Base-by-base conservation (phyloP, 2,888 invertebrate genomes). In the Melolontha melolontha region DNA sequence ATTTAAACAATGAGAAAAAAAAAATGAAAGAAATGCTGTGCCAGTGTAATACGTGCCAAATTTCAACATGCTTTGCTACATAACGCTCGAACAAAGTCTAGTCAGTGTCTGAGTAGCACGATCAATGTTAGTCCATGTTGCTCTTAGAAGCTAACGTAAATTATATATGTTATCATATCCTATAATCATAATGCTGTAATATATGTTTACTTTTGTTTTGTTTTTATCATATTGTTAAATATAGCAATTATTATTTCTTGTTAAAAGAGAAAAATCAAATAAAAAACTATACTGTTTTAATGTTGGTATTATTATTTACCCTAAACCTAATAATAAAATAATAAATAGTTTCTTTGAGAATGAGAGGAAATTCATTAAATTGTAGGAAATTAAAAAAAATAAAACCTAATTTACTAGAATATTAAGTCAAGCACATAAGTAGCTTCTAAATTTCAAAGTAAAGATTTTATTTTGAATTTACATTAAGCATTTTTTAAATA, bases 21-120 rank as follows among this genome's bases (percentile, higher is more conserved):
- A 62, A 39, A 52, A 34, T 17, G 39, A 44, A 42, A 49, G 29
- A 47, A 39, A 68, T 44, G 57, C 47, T 42, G 68, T 65, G 65
- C 65, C 55, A 70, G 66, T 70, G 72, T 74, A 70, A 71, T 68
- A 70, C 73, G 74, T 75, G 76, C 71, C 74, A 74, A 74, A 74
- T 72, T 66, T 82, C 80, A 75, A 79, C 80, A 81, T 82, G 83
- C 82, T 83, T 82, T 79, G 81, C 82, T 80, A 77, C 76, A 72
- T 75, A 77, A 76, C 73, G 80, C 79, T 80, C 72, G 71, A 73
- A 66, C 59, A 71, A 71, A 73, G 72, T 70, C 65, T 76, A 76
- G 75, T 68, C 70, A 71, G 70, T 73, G 72, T 75, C 22, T 75
- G 67, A 73, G 72, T 77, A 77, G 77, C 74, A 74, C 74, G 70